Evolutionary conservation across 2,888 invertebrate genomes (phyloP).

Genomic region (Drosophila nr. medialis): DNA sequence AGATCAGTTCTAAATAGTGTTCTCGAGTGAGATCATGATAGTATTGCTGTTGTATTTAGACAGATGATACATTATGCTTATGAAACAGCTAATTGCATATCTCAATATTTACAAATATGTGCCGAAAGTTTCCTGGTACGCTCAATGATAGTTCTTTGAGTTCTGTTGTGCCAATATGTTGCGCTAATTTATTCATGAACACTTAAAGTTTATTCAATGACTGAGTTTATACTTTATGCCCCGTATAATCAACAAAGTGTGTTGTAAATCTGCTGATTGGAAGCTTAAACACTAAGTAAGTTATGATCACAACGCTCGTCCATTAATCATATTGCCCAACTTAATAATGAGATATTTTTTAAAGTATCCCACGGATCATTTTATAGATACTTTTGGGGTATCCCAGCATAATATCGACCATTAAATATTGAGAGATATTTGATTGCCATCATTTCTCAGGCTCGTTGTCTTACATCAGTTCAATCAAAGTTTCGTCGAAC

Average conservation of each 20-base stretch:
- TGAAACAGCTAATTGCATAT: conserved; percentile 17
- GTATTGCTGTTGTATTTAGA: neutral
- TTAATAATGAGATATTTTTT: neutral
- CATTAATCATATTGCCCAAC: neutral
- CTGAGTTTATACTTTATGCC: neutral
- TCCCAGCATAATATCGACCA: neutral
- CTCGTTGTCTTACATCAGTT: neutral
- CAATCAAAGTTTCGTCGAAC: neutral
- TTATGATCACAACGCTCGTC: neutral
- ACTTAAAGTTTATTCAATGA: neutral
- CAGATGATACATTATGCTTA: neutral
- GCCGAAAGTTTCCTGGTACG: neutral
- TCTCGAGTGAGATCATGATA: conserved; percentile 24
- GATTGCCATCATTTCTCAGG: neutral
- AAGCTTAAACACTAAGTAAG: neutral
- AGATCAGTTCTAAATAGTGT: conserved; percentile 9
- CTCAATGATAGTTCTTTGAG: conserved; percentile 12
- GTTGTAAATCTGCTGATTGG: neutral
- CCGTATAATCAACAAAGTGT: neutral
- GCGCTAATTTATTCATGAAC: neutral
- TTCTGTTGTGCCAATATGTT: neutral
- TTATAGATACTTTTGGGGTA: neutral
- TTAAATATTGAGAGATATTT: neutral
- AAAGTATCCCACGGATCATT: neutral
- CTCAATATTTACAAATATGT: neutral